A percentile compares a stretch with the other conserved stretches of the same genome.
phyloP scores from a whole-genome alignment of 2,797 vertebrate genomes.

The Cyprinella venusta region DNA sequence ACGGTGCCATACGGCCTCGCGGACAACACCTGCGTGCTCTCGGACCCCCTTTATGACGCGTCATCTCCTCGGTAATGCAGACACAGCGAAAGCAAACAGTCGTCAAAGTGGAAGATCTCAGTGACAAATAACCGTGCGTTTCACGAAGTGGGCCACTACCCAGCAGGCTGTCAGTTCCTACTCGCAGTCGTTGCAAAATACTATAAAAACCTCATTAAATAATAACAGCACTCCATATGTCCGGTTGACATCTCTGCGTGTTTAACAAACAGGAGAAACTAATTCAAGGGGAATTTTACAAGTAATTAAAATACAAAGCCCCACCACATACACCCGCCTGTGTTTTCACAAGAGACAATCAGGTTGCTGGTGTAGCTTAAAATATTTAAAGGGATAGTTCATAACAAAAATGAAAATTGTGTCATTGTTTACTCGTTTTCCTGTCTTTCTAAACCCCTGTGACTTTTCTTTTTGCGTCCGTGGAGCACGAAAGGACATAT shows the following conservation, averaged over 20 bases:
- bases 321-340: no score
- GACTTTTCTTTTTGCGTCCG: background rate
- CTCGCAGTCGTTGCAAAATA: background rate
- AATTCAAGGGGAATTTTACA: background rate
- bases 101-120: constrained; percentile 16
- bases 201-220: constrained; percentile 42
- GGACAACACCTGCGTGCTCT: constrained; percentile 42
- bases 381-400: constrained; percentile 25
- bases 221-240: constrained; percentile 35
- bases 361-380: constrained; percentile 16
- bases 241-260: background rate
- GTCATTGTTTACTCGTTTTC: background rate
- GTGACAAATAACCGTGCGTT: constrained; percentile 30
- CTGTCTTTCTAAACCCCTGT: background rate
- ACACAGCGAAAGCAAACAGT: constrained; percentile 19
- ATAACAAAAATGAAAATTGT: background rate
- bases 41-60: constrained; percentile 39
- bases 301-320: background rate
- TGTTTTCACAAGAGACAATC: constrained; percentile 1
- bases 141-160: constrained; percentile 3
- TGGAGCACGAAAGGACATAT: background rate
- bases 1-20: constrained; percentile 40
- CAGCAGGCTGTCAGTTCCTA: constrained; percentile 28
- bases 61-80: constrained; percentile 12
- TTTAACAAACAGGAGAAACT: constrained; percentile 30